These are phyloP conservation scores for Drosophila falleni DNA, from an alignment of 2,888 invertebrate genomes.

Conservation along the genomic window DNA sequence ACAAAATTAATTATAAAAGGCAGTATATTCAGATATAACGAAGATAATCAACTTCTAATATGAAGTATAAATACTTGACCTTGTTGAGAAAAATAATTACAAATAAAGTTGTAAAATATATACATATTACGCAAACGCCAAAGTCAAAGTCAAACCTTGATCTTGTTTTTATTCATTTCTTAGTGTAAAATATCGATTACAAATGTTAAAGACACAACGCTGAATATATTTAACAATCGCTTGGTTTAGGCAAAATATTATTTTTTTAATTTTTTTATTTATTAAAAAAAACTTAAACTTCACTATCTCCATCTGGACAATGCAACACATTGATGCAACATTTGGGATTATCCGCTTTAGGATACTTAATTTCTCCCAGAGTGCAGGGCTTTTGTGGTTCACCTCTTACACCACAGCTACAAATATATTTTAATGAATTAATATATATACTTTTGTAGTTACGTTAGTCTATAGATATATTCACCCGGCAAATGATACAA, in stretches of 20 bases:
- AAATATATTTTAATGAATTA: not conserved
- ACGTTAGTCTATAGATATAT: not conserved
- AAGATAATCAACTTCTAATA: not conserved
- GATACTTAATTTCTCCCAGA: constrained; percentile 34
- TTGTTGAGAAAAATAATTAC: not conserved
- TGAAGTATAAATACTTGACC: not conserved
- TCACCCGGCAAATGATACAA: not conserved
- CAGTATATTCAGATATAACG: not conserved
- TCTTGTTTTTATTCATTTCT: not conserved
- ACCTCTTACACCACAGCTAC: not conserved
- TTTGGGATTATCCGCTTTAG: constrained; percentile 35
- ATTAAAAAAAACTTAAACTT: not conserved
- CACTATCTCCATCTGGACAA: constrained; percentile 14
- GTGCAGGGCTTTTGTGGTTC: constrained; percentile 14
- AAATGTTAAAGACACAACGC: not conserved
- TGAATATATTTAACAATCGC: too few relatives aligned
- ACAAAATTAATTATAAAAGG: not conserved
- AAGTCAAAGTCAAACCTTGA: not conserved
- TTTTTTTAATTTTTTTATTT: constrained; percentile 2
- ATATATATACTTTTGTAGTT: not conserved
- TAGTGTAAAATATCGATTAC: not conserved
- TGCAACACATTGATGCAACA: constrained; percentile 26
- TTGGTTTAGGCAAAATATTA: not conserved
- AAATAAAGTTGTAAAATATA: not conserved
- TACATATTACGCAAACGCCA: constrained; percentile 5